A percentile compares a stretch with the other conserved stretches of the same genome.
Conservation (phyloP, 2,797 vertebrate species). For the Crax fasciolata region DNA sequence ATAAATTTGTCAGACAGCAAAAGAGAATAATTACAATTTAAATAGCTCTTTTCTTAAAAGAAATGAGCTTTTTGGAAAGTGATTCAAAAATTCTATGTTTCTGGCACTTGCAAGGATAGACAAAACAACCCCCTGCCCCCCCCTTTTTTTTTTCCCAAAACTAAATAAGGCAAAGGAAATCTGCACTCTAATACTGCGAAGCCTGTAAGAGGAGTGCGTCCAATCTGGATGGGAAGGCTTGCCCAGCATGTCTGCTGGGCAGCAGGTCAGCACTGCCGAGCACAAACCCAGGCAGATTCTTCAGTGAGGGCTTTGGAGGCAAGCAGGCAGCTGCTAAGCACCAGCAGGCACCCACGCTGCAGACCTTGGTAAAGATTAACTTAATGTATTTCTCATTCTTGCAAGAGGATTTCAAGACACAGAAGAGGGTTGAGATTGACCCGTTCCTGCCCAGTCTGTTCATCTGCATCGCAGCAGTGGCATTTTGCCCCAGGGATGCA, state of each 20-base stretch:
- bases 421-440: not conserved
- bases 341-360: accelerated
- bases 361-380: not conserved
- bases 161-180: slow-evolving; percentile 67
- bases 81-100: not conserved
- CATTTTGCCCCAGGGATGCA: not conserved
- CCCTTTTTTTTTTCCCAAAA: not conserved
- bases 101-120: slow-evolving; percentile 45
- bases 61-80: slow-evolving; percentile 10
- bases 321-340: not conserved
- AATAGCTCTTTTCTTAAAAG: not conserved
- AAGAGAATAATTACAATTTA: slow-evolving; percentile 15
- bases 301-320: not conserved
- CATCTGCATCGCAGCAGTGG: accelerated
- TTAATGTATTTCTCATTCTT: not conserved
- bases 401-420: not conserved
- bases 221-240: not conserved
- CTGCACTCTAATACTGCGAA: slow-evolving; percentile 37
- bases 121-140: not conserved
- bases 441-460: accelerated
- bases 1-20: slow-evolving; percentile 13
- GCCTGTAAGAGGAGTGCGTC: not conserved
- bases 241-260: not conserved
- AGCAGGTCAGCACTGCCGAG: not conserved
- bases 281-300: accelerated